Evolutionary conservation across 2,113 vertebrate genomes (phyloP).

Genomic region (Ursus arctos): DNA sequence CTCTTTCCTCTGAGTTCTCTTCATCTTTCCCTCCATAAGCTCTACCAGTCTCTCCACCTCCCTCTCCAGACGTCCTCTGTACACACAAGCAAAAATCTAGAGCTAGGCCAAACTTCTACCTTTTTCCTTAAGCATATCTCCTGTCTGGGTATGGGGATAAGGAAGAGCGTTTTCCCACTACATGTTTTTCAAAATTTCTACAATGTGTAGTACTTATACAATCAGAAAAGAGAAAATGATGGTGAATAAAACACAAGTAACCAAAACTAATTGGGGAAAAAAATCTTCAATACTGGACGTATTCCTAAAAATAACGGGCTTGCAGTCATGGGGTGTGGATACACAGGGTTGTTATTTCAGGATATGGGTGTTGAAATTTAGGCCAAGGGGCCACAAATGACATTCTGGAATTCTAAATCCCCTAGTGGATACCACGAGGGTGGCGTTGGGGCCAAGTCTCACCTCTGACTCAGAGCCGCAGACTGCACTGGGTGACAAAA

Average conservation of each 20-base stretch:
- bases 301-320: neutral
- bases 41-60: neutral
- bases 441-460: neutral
- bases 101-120: neutral
- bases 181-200: neutral
- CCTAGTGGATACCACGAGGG: neutral
- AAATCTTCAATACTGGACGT: neutral
- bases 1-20: neutral
- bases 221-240: neutral
- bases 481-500: neutral
- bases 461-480: constrained; percentile 49
- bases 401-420: neutral
- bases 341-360: neutral
- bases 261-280: neutral
- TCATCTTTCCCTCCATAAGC: neutral
- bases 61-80: neutral
- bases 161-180: neutral
- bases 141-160: neutral
- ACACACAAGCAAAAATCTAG: neutral
- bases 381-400: constrained; percentile 13
- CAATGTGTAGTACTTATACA: neutral
- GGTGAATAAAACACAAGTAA: constrained; percentile 2
- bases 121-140: neutral
- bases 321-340: neutral
- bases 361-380: neutral